These are phyloP conservation scores for Trypoxylus dichotomus DNA, from an alignment of 1,140 invertebrate genomes.

Conservation along the genomic window DNA sequence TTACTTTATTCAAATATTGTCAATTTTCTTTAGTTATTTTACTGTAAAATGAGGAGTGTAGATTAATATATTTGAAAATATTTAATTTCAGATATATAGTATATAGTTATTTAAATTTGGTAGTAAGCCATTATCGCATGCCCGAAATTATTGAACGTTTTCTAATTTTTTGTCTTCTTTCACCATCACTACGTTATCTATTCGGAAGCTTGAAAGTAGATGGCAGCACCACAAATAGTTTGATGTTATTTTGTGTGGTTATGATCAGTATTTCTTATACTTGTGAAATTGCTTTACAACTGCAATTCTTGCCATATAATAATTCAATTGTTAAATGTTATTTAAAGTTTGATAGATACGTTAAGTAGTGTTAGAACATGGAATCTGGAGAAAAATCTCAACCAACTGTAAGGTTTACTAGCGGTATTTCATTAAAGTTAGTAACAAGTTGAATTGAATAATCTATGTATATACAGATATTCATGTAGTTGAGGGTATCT, in stretches of 20 bases:
- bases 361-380: too few species aligned
- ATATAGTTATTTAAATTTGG: not conserved
- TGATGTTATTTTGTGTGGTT: not conserved
- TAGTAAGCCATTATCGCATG: not conserved
- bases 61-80: too few species aligned
- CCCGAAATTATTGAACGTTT: not conserved
- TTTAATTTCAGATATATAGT: too few species aligned
- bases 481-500: not conserved
- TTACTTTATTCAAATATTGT: too few species aligned
- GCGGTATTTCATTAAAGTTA: not conserved
- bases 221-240: not conserved
- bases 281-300: too few species aligned
- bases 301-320: too few species aligned
- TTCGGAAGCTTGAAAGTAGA: not conserved
- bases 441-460: not conserved
- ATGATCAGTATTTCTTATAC: not conserved
- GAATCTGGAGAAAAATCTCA: not conserved
- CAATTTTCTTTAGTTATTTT: too few species aligned
- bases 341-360: too few species aligned
- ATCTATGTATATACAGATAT: not conserved
- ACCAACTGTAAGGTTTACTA: not conserved
- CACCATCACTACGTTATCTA: not conserved
- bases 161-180: not conserved
- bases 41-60: too few species aligned
- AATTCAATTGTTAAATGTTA: too few species aligned